A percentile compares a stretch with the other conserved stretches of the same genome.
Evolutionary conservation across 1,140 invertebrate genomes (phyloP).

Genomic region (roundworm (Caenorhabditis elegans)): WBcel235 BX284604.4:9151501-9152000

Average conservation of each 20-base stretch:
- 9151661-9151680: not conserved
- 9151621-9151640: not conserved
- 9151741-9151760: not conserved
- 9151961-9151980: not conserved
- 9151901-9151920: not conserved
- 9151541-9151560: not conserved
- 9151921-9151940: not conserved
- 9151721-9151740: not conserved
- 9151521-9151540: constrained; percentile 9
- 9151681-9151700: not conserved
- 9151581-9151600: not conserved
- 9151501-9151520: not conserved
- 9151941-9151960: not conserved
- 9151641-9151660: not conserved
- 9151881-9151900: not conserved
- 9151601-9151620: no score
- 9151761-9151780: not conserved
- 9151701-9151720: not conserved
- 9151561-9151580: not conserved
- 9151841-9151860: no score
- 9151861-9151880: no score
- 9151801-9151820: not conserved
- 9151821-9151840: not conserved
- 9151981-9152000: no score
- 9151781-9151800: not conserved